Evolutionary conservation across 2,113 vertebrate genomes (phyloP).

Genomic region (Polypterus senegalus): DNA sequence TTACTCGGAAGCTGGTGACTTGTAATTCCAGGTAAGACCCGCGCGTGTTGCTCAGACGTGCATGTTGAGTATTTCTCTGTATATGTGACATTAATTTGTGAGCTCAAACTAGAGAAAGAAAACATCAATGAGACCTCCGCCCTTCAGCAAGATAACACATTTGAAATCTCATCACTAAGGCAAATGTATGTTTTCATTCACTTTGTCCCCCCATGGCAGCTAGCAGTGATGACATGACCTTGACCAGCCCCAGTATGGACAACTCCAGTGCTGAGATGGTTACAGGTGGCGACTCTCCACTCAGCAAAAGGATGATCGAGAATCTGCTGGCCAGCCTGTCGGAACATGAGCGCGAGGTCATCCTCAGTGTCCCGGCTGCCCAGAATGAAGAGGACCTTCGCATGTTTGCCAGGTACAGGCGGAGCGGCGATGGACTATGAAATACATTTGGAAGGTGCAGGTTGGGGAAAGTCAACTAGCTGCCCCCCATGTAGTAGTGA

Average conservation of each 20-base stretch:
- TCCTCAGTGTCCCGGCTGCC: slow-evolving; percentile 80
- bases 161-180: too few species aligned
- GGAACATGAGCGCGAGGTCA: slow-evolving; percentile 77
- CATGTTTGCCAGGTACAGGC: slow-evolving; percentile 81
- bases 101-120: too few species aligned
- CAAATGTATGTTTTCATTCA: too few species aligned
- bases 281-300: slow-evolving; percentile 80
- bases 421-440: background rate
- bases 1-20: too few species aligned
- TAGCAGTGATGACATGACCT: slow-evolving; percentile 96
- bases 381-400: slow-evolving; percentile 90
- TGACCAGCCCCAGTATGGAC: slow-evolving; percentile 96
- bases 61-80: too few species aligned
- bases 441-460: too few species aligned
- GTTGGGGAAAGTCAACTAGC: background rate
- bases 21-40: too few species aligned
- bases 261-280: slow-evolving; percentile 91
- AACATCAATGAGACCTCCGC: too few species aligned
- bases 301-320: slow-evolving; percentile 89
- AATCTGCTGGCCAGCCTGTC: slow-evolving; percentile 82
- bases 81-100: too few species aligned
- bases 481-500: slow-evolving; percentile 1
- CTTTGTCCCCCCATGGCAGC: slow-evolving; percentile 39
- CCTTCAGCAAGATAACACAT: too few species aligned
- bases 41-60: too few species aligned